Percentiles rank a stretch among this genome's conserved stretches.
Conservation (phyloP, 1,140 invertebrate species). For the Drosophila neocordata region DNA sequence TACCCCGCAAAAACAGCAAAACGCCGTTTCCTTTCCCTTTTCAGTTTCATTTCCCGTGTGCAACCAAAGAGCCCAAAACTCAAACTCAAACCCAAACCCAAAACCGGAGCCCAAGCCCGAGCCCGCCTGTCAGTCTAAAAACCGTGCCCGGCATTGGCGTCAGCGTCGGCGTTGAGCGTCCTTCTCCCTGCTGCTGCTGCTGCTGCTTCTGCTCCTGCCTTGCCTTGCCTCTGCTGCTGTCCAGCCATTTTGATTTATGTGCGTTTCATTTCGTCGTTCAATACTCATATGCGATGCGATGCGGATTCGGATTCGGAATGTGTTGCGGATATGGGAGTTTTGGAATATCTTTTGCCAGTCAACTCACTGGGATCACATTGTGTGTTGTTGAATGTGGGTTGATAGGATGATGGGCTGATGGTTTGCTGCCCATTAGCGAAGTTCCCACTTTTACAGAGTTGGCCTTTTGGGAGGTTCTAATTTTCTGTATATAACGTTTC, state of each 20-base stretch:
- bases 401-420: constrained; percentile 38
- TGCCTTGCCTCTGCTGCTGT: constrained; percentile 53
- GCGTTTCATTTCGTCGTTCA: constrained; percentile 82
- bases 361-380: constrained; percentile 36
- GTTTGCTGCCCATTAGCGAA: constrained; percentile 65
- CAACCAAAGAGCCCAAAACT: constrained; percentile 42
- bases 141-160: constrained; percentile 32
- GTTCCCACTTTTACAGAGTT: constrained; percentile 25
- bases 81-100: constrained; percentile 22
- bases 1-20: constrained; percentile 61
- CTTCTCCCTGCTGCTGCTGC: constrained; percentile 42
- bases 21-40: constrained; percentile 81
- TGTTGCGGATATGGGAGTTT: constrained; percentile 80
- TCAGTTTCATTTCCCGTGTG: constrained; percentile 79
- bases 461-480: constrained; percentile 65
- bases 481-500: constrained; percentile 70
- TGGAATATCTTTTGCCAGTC: constrained; percentile 77
- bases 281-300: constrained; percentile 78
- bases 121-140: constrained; percentile 73
- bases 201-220: not conserved
- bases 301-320: constrained; percentile 62
- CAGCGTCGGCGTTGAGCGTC: constrained; percentile 44
- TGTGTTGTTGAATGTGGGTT: constrained; percentile 15
- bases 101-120: constrained; percentile 15
- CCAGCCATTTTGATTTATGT: constrained; percentile 83